A percentile compares a stretch with the other conserved stretches of the same genome.
Conservation (phyloP, 2,888 invertebrate genomes). For the Odontocolon sp. region DNA sequence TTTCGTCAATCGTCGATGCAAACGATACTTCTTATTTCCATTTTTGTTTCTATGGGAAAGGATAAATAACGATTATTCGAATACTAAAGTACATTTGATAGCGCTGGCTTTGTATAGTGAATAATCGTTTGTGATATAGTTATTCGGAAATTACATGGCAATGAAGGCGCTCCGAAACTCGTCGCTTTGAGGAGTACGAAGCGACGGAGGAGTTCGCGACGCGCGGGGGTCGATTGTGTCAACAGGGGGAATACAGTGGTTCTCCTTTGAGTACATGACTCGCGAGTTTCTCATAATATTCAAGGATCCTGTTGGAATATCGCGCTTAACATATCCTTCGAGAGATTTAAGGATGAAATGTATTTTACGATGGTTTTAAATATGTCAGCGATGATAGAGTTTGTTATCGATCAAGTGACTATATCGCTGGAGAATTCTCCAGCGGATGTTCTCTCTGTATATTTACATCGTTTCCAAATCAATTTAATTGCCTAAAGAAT, state of each 20-base stretch:
- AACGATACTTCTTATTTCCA: background rate
- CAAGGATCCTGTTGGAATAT: background rate
- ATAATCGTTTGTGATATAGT: constrained; percentile 53
- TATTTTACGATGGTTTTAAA: background rate
- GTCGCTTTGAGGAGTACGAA: constrained; percentile 31
- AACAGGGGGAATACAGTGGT: constrained; percentile 68
- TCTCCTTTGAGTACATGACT: constrained; percentile 58
- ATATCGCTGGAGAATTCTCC: background rate
- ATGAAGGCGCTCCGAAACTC: constrained; percentile 35
- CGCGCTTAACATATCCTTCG: background rate
- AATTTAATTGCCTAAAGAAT: no score
- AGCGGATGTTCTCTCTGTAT: background rate
- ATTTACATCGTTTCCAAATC: background rate
- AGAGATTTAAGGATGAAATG: background rate
- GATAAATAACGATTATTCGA: background rate
- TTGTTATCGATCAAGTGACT: background rate
- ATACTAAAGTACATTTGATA: constrained; percentile 1
- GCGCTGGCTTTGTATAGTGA: constrained; percentile 6
- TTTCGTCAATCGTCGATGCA: background rate
- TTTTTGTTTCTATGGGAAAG: background rate
- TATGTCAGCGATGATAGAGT: background rate
- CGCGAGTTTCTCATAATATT: constrained; percentile 14
- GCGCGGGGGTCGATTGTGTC: constrained; percentile 70
- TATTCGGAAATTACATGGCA: constrained; percentile 59
- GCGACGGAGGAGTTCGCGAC: constrained; percentile 57